Percentiles rank a stretch among this genome's conserved stretches.
Evolutionary conservation across 2,797 vertebrate genomes (phyloP).

Genomic region (Pachyuromys duprasi): DNA sequence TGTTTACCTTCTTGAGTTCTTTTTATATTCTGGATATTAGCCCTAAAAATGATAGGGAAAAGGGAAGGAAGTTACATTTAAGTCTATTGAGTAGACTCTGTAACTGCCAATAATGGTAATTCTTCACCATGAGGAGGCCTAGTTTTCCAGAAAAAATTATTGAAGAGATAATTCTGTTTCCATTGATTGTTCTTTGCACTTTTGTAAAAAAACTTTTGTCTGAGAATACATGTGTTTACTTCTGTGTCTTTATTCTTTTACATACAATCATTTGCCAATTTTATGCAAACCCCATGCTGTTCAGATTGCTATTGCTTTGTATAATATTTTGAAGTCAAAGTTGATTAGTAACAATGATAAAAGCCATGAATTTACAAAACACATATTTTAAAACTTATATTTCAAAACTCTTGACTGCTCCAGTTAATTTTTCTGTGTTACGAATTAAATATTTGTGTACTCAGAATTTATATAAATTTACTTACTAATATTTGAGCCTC

Average conservation of each 20-base stretch:
- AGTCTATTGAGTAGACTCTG: background rate
- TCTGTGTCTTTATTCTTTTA: background rate
- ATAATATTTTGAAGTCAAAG: background rate
- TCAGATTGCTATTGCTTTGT: background rate
- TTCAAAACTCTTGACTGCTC: background rate
- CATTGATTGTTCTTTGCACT: background rate
- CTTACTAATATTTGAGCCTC: background rate
- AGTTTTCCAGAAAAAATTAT: background rate
- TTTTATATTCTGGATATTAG: no score
- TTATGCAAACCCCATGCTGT: background rate
- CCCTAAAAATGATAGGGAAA: background rate
- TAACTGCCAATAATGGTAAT: background rate
- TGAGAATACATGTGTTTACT: background rate
- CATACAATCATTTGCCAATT: background rate
- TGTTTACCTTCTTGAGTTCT: no score
- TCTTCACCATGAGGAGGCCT: background rate
- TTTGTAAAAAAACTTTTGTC: background rate
- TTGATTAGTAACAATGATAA: background rate
- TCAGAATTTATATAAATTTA: background rate
- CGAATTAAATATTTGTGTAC: background rate
- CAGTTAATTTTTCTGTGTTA: background rate
- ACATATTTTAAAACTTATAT: no score
- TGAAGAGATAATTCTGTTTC: background rate
- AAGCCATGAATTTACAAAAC: no score
- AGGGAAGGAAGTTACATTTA: background rate